phyloP scores from a whole-genome alignment of 2,113 vertebrate species.

The Microtus oregoni region DNA sequence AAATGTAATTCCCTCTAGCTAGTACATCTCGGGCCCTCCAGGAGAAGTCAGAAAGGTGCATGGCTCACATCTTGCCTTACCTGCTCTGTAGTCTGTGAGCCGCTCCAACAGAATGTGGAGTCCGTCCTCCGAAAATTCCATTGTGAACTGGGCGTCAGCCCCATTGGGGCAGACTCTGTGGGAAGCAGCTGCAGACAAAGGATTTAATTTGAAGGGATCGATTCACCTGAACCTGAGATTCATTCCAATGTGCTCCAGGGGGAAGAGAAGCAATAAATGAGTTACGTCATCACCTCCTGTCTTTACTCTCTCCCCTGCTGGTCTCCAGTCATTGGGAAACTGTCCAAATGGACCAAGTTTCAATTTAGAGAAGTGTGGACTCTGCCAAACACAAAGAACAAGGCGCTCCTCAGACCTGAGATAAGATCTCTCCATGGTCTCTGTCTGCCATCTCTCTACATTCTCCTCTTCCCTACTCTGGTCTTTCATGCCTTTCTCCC shows the following conservation, averaged over 20 bases:
- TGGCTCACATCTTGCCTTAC: fast-evolving
- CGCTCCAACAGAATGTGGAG: not conserved
- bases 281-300: not conserved
- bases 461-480: fast-evolving
- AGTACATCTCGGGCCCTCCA: not conserved
- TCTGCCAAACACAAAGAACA: constrained; percentile 27
- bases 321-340: constrained; percentile 19
- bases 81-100: not conserved
- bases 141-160: constrained; percentile 55
- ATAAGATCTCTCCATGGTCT: not conserved
- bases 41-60: not conserved
- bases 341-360: constrained; percentile 59
- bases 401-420: not conserved
- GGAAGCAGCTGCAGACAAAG: constrained; percentile 42
- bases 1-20: not conserved
- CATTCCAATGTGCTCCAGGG: constrained; percentile 60
- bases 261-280: constrained; percentile 57
- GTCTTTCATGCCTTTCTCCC: fast-evolving
- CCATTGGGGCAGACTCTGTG: constrained; percentile 53
- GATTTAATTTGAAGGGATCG: constrained; percentile 77
- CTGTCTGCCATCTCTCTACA: fast-evolving
- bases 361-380: constrained; percentile 55
- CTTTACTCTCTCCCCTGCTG: constrained; percentile 30
- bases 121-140: not conserved
- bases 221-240: constrained; percentile 69